These are phyloP conservation scores for Platycnemis pennipes DNA, from an alignment of 2,888 invertebrate species.

Conservation along the genomic window DNA sequence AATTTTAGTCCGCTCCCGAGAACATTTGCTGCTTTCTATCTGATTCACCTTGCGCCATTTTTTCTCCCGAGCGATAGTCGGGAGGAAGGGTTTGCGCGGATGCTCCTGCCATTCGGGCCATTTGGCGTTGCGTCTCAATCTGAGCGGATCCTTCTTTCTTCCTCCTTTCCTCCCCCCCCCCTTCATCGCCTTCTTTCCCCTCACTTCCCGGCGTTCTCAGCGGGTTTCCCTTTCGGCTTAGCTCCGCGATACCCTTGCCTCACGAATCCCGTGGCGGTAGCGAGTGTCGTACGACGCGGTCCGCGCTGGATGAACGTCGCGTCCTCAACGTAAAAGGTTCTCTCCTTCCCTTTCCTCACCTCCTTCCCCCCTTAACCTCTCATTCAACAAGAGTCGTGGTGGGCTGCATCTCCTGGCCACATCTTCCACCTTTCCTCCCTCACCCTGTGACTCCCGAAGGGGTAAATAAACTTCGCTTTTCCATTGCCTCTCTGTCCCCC, in stretches of 20 bases:
- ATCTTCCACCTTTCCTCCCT: background rate
- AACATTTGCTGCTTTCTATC: too few species aligned
- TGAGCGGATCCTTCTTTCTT: background rate
- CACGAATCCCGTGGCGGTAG: too few species aligned
- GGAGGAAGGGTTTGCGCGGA: background rate
- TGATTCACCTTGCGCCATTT: too few species aligned
- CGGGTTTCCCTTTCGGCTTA: background rate
- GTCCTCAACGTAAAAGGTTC: too few species aligned
- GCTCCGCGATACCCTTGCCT: too few species aligned
- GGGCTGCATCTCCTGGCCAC: background rate
- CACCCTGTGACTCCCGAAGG: background rate
- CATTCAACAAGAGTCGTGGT: too few species aligned
- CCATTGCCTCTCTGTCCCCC: background rate
- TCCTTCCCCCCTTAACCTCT: background rate
- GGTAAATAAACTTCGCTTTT: constrained; percentile 13
- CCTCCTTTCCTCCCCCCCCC: background rate
- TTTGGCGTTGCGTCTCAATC: background rate
- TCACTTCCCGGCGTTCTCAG: background rate
- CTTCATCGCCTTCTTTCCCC: background rate
- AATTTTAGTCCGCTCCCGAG: too few species aligned
- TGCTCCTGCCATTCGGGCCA: background rate
- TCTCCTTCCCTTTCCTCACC: background rate
- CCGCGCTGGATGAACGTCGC: too few species aligned
- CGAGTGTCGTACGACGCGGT: too few species aligned
- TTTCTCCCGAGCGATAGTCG: background rate